A percentile compares a stretch with the other conserved stretches of the same genome.
Evolutionary conservation across 2,113 vertebrate species (phyloP).

Genomic region (Tragelaphus buxtoni): DNA sequence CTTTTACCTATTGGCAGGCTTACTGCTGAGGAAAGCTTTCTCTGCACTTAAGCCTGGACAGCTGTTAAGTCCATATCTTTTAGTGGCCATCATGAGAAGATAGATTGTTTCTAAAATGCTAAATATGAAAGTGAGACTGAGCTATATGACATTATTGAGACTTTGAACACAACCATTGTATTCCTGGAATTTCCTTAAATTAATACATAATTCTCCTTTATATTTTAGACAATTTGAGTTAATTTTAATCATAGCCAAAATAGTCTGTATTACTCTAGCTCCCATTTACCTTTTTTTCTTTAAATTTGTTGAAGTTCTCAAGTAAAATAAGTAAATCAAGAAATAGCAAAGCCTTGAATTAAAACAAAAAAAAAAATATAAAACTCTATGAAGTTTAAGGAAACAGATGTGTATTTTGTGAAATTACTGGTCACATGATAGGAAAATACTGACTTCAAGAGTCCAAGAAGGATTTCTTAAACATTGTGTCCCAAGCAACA

Average conservation of each 20-base stretch:
- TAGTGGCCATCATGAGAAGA: background rate
- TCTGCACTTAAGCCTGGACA: background rate
- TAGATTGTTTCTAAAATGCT: background rate
- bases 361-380: background rate
- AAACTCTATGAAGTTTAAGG: background rate
- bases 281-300: background rate
- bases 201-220: background rate
- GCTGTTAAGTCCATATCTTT: background rate
- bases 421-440: background rate
- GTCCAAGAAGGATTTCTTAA: background rate
- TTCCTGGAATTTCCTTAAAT: background rate
- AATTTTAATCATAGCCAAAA: background rate
- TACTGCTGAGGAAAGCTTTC: background rate
- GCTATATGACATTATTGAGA: background rate
- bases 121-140: background rate
- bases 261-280: background rate
- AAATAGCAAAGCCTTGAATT: background rate
- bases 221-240: background rate
- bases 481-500: background rate
- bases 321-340: slow-evolving; percentile 15
- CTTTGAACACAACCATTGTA: background rate
- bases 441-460: background rate
- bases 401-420: background rate
- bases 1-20: background rate
- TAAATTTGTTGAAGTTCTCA: background rate